phyloP scores from a whole-genome alignment of 2,888 invertebrate species.

The Masnerella sp. region DNA sequence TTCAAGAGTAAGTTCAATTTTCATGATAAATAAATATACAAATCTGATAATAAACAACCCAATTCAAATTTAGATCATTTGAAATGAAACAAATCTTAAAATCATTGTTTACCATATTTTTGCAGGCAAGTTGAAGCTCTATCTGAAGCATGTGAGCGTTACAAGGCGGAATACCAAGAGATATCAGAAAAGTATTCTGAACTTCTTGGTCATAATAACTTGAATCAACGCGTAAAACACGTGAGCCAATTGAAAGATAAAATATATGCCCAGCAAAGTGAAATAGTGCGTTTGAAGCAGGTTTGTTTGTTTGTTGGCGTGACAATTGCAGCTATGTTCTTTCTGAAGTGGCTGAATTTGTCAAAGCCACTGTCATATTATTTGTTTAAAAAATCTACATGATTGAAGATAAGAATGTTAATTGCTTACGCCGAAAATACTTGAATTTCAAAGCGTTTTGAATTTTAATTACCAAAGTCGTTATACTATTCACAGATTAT shows the following conservation, averaged over 20 bases:
- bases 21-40: neutral
- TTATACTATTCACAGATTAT: conserved; percentile 28
- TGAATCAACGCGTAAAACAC: conserved; percentile 83
- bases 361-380: conserved; percentile 56
- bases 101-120: too few relatives aligned
- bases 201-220: conserved; percentile 83
- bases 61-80: too few relatives aligned
- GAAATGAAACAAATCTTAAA: too few relatives aligned
- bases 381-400: conserved; percentile 33
- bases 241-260: conserved; percentile 78
- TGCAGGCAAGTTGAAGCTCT: conserved; percentile 66
- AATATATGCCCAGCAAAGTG: conserved; percentile 69
- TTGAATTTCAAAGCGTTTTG: conserved; percentile 10
- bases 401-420: neutral
- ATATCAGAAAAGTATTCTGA: conserved; percentile 80
- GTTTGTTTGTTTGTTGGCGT: conserved; percentile 71
- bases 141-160: conserved; percentile 73
- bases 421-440: neutral
- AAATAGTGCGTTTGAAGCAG: conserved; percentile 77
- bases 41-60: too few relatives aligned
- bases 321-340: conserved; percentile 63
- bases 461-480: conserved; percentile 20
- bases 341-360: conserved; percentile 62
- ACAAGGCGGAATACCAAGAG: conserved; percentile 78
- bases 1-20: conserved; percentile 64